Percentiles rank a stretch among this genome's conserved stretches.
Evolutionary conservation across 2,113 vertebrate species (phyloP).

Genomic region (Brachyhypopomus occidentalis): DNA sequence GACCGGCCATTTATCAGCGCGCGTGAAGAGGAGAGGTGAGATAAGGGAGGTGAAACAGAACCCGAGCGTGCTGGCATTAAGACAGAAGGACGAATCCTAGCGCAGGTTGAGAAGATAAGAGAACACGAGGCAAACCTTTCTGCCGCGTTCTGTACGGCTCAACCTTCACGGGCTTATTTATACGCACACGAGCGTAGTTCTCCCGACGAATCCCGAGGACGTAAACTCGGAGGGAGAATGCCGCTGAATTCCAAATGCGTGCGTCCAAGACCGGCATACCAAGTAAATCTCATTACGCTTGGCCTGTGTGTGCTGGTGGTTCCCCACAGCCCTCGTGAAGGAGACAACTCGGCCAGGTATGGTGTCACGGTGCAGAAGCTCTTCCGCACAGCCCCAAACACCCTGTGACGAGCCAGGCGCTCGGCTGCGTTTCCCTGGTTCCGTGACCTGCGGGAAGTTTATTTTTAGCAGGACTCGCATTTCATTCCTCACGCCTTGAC

Average conservation of each 20-base stretch:
- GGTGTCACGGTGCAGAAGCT: conserved; percentile 1
- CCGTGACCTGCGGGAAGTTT: background rate
- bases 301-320: background rate
- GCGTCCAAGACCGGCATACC: background rate
- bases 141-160: conserved; percentile 1
- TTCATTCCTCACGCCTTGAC: conserved; percentile 28
- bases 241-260: background rate
- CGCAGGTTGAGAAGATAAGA: conserved; percentile 10
- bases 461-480: conserved; percentile 32
- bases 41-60: conserved; percentile 35
- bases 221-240: background rate
- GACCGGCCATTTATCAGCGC: background rate
- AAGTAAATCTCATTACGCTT: conserved; percentile 8
- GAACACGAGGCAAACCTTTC: conserved; percentile 3
- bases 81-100: conserved; percentile 36
- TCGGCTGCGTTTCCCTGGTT: conserved; percentile 1
- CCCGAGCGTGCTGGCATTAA: conserved; percentile 40
- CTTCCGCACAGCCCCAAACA: conserved; percentile 15
- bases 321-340: conserved; percentile 29
- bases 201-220: background rate
- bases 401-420: background rate
- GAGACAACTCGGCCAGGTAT: conserved; percentile 3
- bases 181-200: background rate
- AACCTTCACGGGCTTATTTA: background rate
- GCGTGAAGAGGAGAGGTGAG: background rate